Evolutionary conservation across 2,888 invertebrate species (phyloP), one percentile per base, ranked within the genome.

Genomic region (Polydesmus complanatus): DNA sequence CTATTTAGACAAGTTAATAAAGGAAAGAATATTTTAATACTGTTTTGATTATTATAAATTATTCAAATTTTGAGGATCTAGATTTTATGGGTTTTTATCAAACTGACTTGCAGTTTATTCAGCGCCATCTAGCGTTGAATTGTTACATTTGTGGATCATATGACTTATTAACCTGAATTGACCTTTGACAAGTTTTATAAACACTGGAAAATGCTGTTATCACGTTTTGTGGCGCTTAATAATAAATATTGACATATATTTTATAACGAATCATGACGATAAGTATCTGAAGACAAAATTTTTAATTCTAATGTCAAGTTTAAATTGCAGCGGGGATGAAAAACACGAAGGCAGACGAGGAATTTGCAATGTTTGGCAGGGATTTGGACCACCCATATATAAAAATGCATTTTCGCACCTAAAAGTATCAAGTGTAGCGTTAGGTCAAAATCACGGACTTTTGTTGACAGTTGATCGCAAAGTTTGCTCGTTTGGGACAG

Each of bases 301-400:
- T n/a, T n/a, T n/a, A n/a, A 37, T 14, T 8, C 14, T 37, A 37
- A 37, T 37, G 37, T 37, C 37, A 8, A 37, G 8, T 37, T 37
- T 37, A 37, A 37, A 37, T 14, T 37, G 37, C 37, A 37, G 37
- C 14, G 5, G 8, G 5, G 37, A 37, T 8, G 37, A 37, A 8
- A 37, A 37, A 37, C 8, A 37, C 37, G 37, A 37, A 37, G 37
- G 37, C 14, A 37, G 58, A 19, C 23, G 58, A 51, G 58, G 58
- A 51, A 51, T 58, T 21, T 23, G 25, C 14, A 26, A 50, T 25
- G 52, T 58, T 27, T 58, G 58, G 58, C n/a, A 51, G 21, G 58
- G 58, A 27, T 58, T 50, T 27, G 58, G 58, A 50, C 19, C 58
- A 1, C 18, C 58, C 22, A 58, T 51, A 22, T 19, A 22, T 48